Evolutionary conservation across 2,113 vertebrate genomes (phyloP).

Genomic region (Gila orcuttii): DNA sequence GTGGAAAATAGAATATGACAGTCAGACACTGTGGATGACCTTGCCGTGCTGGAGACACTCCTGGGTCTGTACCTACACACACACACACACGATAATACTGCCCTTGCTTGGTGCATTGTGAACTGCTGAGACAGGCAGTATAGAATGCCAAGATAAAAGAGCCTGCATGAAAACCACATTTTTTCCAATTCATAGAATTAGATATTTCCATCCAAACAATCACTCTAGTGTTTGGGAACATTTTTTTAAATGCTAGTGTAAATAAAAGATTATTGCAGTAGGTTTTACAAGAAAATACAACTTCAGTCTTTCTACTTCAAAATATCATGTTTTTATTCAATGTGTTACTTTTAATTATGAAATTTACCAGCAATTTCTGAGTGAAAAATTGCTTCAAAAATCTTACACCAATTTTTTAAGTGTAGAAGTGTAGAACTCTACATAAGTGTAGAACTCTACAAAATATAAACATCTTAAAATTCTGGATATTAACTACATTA

Average conservation of each 20-base stretch:
- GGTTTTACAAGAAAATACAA: background rate
- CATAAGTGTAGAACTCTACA: background rate
- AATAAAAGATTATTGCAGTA: background rate
- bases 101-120: conserved; percentile 69
- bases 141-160: conserved; percentile 70
- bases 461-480: background rate
- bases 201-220: conserved; percentile 57
- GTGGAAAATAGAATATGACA: conserved; percentile 59
- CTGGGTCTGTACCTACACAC: conserved; percentile 27
- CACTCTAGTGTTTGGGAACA: background rate
- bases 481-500: background rate
- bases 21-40: conserved; percentile 62
- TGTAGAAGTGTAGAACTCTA: background rate
- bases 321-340: background rate
- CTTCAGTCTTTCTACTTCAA: background rate
- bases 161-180: conserved; percentile 72
- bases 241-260: background rate
- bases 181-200: conserved; percentile 73
- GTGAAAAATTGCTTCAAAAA: background rate
- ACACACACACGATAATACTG: conserved; percentile 60
- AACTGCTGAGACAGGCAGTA: conserved; percentile 76
- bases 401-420: background rate
- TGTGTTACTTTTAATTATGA: background rate
- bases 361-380: background rate
- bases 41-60: conserved; percentile 66